Percentiles rank a stretch among this genome's conserved stretches.
These are phyloP conservation scores for Grammomys surdaster DNA, from an alignment of 2,113 vertebrate genomes.

Conservation along the genomic window DNA sequence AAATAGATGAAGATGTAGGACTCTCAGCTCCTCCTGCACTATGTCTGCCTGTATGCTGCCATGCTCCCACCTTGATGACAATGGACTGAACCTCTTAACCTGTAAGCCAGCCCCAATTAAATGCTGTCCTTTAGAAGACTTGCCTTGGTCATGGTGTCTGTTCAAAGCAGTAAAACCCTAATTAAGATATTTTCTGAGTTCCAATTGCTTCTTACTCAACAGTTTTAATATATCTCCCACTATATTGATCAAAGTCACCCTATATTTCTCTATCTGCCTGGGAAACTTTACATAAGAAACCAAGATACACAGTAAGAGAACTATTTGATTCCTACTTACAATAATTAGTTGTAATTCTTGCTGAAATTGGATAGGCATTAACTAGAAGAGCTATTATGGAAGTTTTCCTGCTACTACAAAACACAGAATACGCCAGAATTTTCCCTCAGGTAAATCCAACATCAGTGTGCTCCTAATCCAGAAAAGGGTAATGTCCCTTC, in stretches of 20 bases:
- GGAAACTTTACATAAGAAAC: not conserved
- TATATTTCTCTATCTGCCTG: constrained; percentile 7
- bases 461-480: not conserved
- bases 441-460: constrained; percentile 9
- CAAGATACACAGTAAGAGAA: constrained; percentile 10
- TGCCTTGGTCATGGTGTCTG: no score
- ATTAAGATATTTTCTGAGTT: not conserved
- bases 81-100: no score
- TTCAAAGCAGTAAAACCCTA: no score
- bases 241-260: constrained; percentile 1
- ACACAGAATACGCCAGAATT: constrained; percentile 10
- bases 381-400: not conserved
- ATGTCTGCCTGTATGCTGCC: no score
- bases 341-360: constrained; percentile 2
- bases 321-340: not conserved
- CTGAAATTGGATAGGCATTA: not conserved
- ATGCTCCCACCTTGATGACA: no score
- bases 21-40: no score
- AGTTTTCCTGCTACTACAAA: not conserved
- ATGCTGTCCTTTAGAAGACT: no score
- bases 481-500: not conserved
- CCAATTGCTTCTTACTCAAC: constrained; percentile 35
- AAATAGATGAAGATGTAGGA: no score
- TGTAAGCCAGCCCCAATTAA: no score
- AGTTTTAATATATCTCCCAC: not conserved